phyloP scores from a whole-genome alignment of 2,113 vertebrate genomes.

The Scomber colias region DNA sequence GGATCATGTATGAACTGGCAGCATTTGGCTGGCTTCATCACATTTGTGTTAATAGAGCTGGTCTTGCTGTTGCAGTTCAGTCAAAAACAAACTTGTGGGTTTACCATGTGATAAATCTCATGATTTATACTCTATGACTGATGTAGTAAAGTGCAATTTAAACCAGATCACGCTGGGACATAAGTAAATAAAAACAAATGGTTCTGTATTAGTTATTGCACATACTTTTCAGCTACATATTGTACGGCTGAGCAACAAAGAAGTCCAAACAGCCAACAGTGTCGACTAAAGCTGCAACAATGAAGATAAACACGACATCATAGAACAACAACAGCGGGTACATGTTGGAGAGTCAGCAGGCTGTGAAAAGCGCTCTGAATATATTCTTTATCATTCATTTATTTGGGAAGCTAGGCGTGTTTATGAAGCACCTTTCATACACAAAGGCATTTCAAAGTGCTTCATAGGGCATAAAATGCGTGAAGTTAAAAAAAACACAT shows the following conservation, averaged over 20 bases:
- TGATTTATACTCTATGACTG: too few species aligned
- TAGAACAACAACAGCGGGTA: constrained; percentile 11
- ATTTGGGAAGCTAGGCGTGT: constrained; percentile 6
- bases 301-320: neutral
- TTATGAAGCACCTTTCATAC: neutral
- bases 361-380: constrained; percentile 16
- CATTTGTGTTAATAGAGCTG: too few species aligned
- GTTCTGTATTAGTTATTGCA: neutral
- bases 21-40: too few species aligned
- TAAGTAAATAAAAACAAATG: neutral
- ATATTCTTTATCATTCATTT: constrained; percentile 3
- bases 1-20: too few species aligned
- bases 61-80: too few species aligned
- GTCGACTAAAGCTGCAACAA: neutral
- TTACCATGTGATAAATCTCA: too few species aligned
- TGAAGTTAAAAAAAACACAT: neutral
- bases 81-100: too few species aligned
- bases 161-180: neutral
- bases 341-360: neutral
- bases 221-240: neutral
- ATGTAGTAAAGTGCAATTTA: too few species aligned
- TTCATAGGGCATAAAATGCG: neutral
- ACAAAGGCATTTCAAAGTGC: constrained; percentile 7
- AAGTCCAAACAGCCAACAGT: neutral
- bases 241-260: neutral